Base-by-base conservation (phyloP, 2,113 vertebrate species). In the Brienomyrus longianalis region DNA sequence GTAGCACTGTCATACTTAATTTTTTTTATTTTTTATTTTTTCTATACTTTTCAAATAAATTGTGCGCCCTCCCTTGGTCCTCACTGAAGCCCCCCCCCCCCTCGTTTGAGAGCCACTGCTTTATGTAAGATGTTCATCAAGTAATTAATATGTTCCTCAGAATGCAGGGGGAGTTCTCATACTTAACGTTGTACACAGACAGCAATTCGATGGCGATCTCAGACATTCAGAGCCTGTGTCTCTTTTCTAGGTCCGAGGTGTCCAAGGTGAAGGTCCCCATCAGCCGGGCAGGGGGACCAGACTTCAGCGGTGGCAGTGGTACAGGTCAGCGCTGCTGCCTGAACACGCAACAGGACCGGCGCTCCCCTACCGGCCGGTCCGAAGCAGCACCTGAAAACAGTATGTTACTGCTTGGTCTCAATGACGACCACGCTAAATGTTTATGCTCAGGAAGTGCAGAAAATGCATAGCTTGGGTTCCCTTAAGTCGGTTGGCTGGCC, bases 371-470 rank as follows among this genome's bases (percentile, higher is more conserved):
- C 0, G 97, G 96, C 0, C 94, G 92, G 1, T 94, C 95, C 11
- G 94, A 95, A 62, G 94, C 74, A 0, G 91, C 94, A 0, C 93
- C 95, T 0, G 96, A 97, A 88, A 95, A 95, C 3, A 94, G 97
- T 96, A 95, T 6, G 39, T 88, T 47, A 10, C 43, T 3, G 21
- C 17, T 62, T 8, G 15, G 2, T 87, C 35, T 6, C n/a, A 13
- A 7, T 47, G 17, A 90, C 43, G 5, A 31, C 54, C 52, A 54
- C 83, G 84, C 21, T 47, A 59, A 70, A 35, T 21, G 43, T 17
- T 86, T 7, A n/a, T 43, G 10, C 17, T 43, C 47, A 10, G 47
- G n/a, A 7, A 31, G 9, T 52, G 23, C 50, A 52, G n/a, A 66
- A 47, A 83, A 21, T 66, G 10, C 10, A 17, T 89, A 47, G 48